These are phyloP conservation scores for Arizona elegans DNA, from an alignment of 2,113 vertebrate genomes.

Conservation along the genomic window DNA sequence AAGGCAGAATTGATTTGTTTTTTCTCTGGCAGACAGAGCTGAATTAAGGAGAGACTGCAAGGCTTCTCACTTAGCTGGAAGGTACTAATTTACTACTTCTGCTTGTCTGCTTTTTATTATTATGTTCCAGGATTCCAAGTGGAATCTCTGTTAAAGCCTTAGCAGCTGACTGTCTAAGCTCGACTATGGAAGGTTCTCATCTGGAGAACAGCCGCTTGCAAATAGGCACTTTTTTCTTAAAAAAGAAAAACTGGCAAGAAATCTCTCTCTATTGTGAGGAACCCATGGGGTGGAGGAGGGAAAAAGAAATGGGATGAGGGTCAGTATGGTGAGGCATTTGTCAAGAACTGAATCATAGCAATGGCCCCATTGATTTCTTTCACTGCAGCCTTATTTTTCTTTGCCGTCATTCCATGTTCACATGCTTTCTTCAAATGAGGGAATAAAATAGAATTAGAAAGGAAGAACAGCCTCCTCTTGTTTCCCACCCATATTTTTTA, in stretches of 20 bases:
- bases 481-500: background rate
- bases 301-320: background rate
- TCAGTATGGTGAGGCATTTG: background rate
- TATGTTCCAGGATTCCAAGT: constrained; percentile 22
- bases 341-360: background rate
- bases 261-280: constrained; percentile 11
- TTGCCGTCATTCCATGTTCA: background rate
- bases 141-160: constrained; percentile 37
- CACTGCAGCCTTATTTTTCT: background rate
- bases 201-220: constrained; percentile 35
- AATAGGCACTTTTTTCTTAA: constrained; percentile 28
- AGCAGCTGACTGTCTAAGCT: constrained; percentile 7
- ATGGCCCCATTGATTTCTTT: background rate
- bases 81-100: constrained; percentile 26
- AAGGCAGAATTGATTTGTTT: constrained; percentile 53
- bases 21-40: constrained; percentile 29
- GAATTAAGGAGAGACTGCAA: constrained; percentile 33
- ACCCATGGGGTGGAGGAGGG: background rate
- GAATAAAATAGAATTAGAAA: background rate
- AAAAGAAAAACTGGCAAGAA: constrained; percentile 21
- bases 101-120: constrained; percentile 32
- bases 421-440: background rate
- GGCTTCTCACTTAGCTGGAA: constrained; percentile 37
- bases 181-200: background rate
- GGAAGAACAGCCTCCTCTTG: background rate